Base-by-base conservation (phyloP, 2,797 vertebrate genomes). In the Gambelia wislizenii region DNA sequence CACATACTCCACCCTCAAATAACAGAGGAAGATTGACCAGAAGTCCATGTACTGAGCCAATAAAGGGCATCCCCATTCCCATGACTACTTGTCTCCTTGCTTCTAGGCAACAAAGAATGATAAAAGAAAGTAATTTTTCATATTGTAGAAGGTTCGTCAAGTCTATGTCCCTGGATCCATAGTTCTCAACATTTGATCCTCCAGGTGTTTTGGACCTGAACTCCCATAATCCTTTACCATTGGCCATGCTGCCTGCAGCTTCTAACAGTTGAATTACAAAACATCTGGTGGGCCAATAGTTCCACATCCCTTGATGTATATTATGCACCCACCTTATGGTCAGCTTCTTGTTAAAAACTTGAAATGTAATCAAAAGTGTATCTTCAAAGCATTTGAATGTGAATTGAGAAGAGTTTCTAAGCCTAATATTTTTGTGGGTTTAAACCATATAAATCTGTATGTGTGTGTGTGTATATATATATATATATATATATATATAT, bases 261-360 rank as follows among this genome's bases (percentile, higher is more conserved):
- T 72, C 70, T 74, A 74, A 18, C 18, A 7, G 39, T 6, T 75
- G 72, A 42, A 13, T 8, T n/a, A 30, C 33, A 70, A 70, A 70
- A 70, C 9, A 75, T 36, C 13, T 36, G n/a, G 33, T 39, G 14
- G n/a, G 70, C 33, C 70, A 4, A 72, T 72, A 12, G 33, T 72
- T n/a, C 67, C 33, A n/a, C 16, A 59, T 59, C 67, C 10, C 67
- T 33, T 70, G 33, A 59, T 70, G 67, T 93, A 39, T 95, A 91
- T 92, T 93, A 82, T 89, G 70, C 94, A 83, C 81, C 84, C 91
- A 82, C 33, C 94, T 93, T 96, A 96, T 96, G 92, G 91, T 96
- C 93, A 96, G 61, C 22, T 93, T 27, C 88, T 91, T 92, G 88
- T 72, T 92, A 52, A 94, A 93, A 95, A 80, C 47, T 74, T 72